Conservation (phyloP, 2,797 vertebrate genomes). For the Enteromius viviparus region DNA sequence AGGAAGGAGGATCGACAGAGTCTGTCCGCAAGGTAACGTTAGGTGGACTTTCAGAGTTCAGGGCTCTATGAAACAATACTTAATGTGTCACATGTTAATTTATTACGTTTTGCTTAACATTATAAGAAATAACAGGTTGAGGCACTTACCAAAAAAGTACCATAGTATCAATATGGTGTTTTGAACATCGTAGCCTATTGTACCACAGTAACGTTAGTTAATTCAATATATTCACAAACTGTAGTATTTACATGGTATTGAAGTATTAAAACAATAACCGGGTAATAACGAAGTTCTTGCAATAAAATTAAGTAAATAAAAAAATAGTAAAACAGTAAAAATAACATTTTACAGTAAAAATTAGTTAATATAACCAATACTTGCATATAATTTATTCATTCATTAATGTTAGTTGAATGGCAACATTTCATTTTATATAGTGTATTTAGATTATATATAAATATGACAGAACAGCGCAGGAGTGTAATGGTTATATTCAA, state of each 20-base stretch:
- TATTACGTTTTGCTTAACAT: not conserved
- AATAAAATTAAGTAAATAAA: not conserved
- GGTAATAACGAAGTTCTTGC: not conserved
- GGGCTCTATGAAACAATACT: not conserved
- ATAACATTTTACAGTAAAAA: not conserved
- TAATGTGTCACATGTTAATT: not conserved
- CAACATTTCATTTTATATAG: too few species aligned
- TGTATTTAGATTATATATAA: too few species aligned
- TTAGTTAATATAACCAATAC: not conserved
- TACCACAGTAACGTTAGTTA: not conserved
- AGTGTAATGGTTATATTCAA: not conserved
- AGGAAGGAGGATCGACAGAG: conserved; percentile 29
- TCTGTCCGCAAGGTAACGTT: conserved; percentile 42
- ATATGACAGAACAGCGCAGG: not conserved
- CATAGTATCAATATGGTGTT: not conserved
- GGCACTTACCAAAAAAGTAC: not conserved
- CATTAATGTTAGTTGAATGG: not conserved
- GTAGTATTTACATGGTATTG: not conserved
- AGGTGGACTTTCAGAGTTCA: not conserved
- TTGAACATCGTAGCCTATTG: not conserved
- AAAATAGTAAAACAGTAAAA: not conserved
- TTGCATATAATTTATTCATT: not conserved
- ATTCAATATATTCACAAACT: not conserved
- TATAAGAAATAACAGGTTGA: not conserved
- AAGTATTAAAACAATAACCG: not conserved